phyloP scores from a whole-genome alignment of 2,888 invertebrate species.

The Eumacrocentrus americanus region DNA sequence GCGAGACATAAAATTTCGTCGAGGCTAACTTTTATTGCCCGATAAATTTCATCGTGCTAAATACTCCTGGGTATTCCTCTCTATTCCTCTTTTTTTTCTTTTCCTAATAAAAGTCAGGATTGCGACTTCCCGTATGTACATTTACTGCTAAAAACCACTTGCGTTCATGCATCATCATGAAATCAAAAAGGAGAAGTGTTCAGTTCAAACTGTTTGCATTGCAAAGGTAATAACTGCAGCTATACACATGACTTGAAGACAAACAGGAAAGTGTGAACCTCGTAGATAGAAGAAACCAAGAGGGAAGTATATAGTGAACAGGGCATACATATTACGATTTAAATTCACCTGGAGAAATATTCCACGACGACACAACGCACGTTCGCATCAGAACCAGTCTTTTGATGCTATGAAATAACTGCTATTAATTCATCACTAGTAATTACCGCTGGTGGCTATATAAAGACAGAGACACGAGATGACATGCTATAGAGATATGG shows the following conservation, averaged over 20 bases:
- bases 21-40: neutral
- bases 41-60: neutral
- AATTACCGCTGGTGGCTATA: too few species aligned
- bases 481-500: too few species aligned
- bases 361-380: neutral
- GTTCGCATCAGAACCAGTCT: too few species aligned
- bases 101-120: neutral
- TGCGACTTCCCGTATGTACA: neutral
- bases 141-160: neutral
- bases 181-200: neutral
- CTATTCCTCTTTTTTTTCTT: neutral
- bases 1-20: neutral
- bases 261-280: neutral
- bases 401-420: neutral
- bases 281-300: neutral
- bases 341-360: neutral
- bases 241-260: neutral
- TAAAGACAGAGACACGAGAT: too few species aligned
- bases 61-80: neutral
- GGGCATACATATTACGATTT: neutral
- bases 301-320: neutral
- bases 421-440: neutral
- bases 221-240: neutral
- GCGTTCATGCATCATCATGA: neutral
- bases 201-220: neutral